Percentiles rank a stretch among this genome's conserved stretches.
Conservation (phyloP, 2,113 vertebrate species). For the Alces alces region DNA sequence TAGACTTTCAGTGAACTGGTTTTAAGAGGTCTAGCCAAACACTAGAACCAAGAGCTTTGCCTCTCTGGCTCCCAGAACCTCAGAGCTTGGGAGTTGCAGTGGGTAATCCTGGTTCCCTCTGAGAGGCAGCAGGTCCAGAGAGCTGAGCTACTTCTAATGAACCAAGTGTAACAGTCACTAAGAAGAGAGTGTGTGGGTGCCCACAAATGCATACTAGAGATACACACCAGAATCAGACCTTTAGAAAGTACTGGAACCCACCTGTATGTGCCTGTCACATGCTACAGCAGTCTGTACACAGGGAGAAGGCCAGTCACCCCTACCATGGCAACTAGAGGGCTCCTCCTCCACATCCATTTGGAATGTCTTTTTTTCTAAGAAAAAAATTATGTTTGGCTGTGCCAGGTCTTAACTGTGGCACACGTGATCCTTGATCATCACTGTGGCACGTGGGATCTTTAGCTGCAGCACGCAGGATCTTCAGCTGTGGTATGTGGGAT, state of each 20-base stretch:
- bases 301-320: neutral
- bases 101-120: neutral
- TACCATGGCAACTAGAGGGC: neutral
- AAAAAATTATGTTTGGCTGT: neutral
- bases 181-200: neutral
- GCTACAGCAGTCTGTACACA: neutral
- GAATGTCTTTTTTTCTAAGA: constrained; percentile 44
- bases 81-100: neutral
- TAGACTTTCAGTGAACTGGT: neutral
- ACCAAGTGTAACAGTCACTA: constrained; percentile 5
- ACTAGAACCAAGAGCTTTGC: neutral
- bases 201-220: neutral
- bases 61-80: neutral
- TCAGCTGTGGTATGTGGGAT: neutral
- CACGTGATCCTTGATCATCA: neutral
- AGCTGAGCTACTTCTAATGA: neutral
- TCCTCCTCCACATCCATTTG: constrained; percentile 32
- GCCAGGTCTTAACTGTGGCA: neutral
- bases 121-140: neutral
- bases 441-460: neutral
- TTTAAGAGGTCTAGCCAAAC: neutral
- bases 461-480: neutral
- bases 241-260: neutral
- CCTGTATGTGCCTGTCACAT: neutral
- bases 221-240: neutral